Percentiles rank a stretch among this genome's conserved stretches.
These are phyloP conservation scores for Sylvilagus floridanus DNA, from an alignment of 2,797 vertebrate species.

Conservation along the genomic window DNA sequence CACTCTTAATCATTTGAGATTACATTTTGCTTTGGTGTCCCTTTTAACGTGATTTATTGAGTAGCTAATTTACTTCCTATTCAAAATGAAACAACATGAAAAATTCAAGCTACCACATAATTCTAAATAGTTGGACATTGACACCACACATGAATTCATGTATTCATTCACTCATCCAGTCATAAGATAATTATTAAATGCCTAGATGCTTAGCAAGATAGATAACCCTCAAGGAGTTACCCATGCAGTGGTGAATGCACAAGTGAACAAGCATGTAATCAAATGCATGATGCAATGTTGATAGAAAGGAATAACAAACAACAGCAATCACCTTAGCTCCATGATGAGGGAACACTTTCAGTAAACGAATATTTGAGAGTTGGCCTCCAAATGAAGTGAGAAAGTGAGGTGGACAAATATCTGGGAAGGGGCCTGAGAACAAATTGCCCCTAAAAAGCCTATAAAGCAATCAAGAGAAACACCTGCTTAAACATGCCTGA, in stretches of 20 bases:
- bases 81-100: constrained; percentile 61
- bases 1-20: constrained; percentile 50
- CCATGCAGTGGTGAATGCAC: neutral
- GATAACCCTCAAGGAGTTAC: neutral
- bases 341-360: neutral
- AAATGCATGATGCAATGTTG: constrained; percentile 27
- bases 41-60: constrained; percentile 64
- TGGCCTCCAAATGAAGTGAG: neutral
- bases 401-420: neutral
- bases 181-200: constrained; percentile 47
- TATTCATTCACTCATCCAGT: neutral
- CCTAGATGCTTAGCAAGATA: constrained; percentile 17
- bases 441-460: too few relatives aligned
- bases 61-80: constrained; percentile 54
- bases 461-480: too few relatives aligned
- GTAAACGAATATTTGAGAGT: neutral
- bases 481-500: too few relatives aligned
- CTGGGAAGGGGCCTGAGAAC: neutral
- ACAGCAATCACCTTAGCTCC: neutral
- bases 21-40: constrained; percentile 40
- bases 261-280: neutral
- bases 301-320: neutral
- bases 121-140: constrained; percentile 58
- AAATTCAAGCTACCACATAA: constrained; percentile 54
- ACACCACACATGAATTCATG: constrained; percentile 11